Evolutionary conservation across 2,113 vertebrate genomes (phyloP), one percentile per base, ranked within the genome.

Genomic region (Ammodytes dubius): DNA sequence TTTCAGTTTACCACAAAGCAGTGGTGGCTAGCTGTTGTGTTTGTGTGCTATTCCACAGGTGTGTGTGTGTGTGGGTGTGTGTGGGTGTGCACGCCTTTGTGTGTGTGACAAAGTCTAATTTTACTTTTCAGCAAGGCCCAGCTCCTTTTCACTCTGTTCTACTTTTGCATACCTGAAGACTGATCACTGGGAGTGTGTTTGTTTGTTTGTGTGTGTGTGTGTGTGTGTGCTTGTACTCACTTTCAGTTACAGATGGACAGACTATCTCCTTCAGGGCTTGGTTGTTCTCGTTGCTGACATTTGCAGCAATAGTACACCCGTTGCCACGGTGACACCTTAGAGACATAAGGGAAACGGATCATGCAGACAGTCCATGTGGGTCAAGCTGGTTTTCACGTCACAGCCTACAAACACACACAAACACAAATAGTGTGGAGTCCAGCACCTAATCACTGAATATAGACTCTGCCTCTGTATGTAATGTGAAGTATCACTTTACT

Each of bases 271-370:
- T 64, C 67, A 77, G 84, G 86, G 72, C 79, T 77, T 3, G 11
- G 57, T 70, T 65, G 84, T 89, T 84, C 82, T 89, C 83, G 73
- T 65, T 57, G 76, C 66, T 74, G 76, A 86, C 84, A 87, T 89
- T 87, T 86, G 63, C 2, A 4, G 84, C 83, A 74, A 76, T 86
- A 27, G 83, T 82, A 84, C 74, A 79, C 75, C 80, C 43, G 80
- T 90, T 85, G 73, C 89, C 63, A 77, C 14, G 67, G 87, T 50
- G 74, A 93, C 88, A 86, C 85, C 86, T 88, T 70, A 74, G 84
- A 86, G 79, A 88, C 71, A 47, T 79, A 70, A 78, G 19, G 11
- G 58, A 76, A 27, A 40, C 11, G 6, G 67, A 77, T 86, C 68
- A 27, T 27, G 27, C 27, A 82, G 70, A 83, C 76, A 37, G 77